Percentiles rank a stretch among this genome's conserved stretches.
phyloP scores from a whole-genome alignment of 2,888 invertebrate genomes.

The Drosophila ezoana region DNA sequence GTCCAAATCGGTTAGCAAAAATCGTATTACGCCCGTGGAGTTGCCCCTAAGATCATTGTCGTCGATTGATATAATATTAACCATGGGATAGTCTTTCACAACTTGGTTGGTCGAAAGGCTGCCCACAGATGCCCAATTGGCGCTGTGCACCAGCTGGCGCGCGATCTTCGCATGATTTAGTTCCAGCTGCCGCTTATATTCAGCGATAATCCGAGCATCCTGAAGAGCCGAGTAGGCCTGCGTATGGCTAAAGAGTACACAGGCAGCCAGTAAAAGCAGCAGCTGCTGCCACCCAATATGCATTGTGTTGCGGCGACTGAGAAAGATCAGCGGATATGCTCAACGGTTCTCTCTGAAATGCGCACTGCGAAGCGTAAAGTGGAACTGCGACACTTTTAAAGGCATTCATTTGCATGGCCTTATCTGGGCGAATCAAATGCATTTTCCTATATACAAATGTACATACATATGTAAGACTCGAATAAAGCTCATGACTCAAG shows the following conservation, averaged over 20 bases:
- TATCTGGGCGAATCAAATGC: constrained; percentile 17
- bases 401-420: constrained; percentile 5
- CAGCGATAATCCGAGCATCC: constrained; percentile 74
- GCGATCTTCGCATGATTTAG: constrained; percentile 83
- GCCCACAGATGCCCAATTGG: constrained; percentile 83
- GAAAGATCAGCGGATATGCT: constrained; percentile 4
- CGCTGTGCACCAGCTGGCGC: constrained; percentile 81
- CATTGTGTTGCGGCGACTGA: constrained; percentile 29
- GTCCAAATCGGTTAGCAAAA: constrained; percentile 83
- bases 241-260: constrained; percentile 13
- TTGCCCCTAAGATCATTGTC: constrained; percentile 70
- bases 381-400: constrained; percentile 23
- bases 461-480: not conserved
- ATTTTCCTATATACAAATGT: constrained; percentile 7
- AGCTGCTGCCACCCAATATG: constrained; percentile 8
- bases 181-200: constrained; percentile 53
- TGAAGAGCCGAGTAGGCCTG: constrained; percentile 71
- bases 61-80: constrained; percentile 84
- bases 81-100: constrained; percentile 83
- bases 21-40: constrained; percentile 83
- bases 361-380: constrained; percentile 1
- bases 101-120: constrained; percentile 80
- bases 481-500: not conserved
- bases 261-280: constrained; percentile 33
- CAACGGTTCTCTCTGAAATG: not conserved